Evolutionary conservation across 2,113 vertebrate species (phyloP), one percentile per base, ranked within the genome.

Genomic region (Genyomyrus donnyi): DNA sequence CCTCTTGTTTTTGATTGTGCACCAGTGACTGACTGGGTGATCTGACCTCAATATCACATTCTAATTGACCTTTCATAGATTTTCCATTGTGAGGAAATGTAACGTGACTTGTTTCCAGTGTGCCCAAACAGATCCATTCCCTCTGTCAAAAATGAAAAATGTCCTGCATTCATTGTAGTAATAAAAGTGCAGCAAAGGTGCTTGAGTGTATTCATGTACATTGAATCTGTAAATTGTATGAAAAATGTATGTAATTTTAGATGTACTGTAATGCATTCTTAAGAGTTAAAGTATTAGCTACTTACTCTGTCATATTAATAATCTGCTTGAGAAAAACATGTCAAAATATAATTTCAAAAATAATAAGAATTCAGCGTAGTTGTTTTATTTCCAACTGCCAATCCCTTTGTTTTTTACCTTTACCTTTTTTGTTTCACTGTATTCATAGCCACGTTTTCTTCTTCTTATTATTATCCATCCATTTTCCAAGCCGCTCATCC

Each of bases 161-260:
- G 31, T 80, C 31, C 35, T 42, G 31, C 48, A 86, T 86, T 86
- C 9, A 48, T 46, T 50, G 84, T 86, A 27, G 48, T 50, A 49
- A 31, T 13, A 50, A n/a, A 48, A 4, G 66, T 31, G n/a, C 11
- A 80, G 35, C 74, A 80, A 58, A 58, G 90, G 87, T 90, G 70
- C 90, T 88, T 35, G 80, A 83, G 87, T 83, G 88, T 88, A 88
- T 83, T 21, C 27, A 88, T 83, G 77, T 56, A 83, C 17, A 45
- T 80, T 88, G 4, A 42, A 39, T 83, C 39, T 88, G 70, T 84
- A 90, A 90, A 88, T 77, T 77, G 50, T 88, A 11, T 80, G 74
- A 80, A 39, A 77, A 80, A 42, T 90, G 83, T 50, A 62, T 91
- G 87, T 88, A 89, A 0, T 0, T 91, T 90, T 90, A 24, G 24